Percentiles rank a stretch among this genome's conserved stretches.
Conservation (phyloP, 2,888 invertebrate genomes). For the Stenurella melanura region DNA sequence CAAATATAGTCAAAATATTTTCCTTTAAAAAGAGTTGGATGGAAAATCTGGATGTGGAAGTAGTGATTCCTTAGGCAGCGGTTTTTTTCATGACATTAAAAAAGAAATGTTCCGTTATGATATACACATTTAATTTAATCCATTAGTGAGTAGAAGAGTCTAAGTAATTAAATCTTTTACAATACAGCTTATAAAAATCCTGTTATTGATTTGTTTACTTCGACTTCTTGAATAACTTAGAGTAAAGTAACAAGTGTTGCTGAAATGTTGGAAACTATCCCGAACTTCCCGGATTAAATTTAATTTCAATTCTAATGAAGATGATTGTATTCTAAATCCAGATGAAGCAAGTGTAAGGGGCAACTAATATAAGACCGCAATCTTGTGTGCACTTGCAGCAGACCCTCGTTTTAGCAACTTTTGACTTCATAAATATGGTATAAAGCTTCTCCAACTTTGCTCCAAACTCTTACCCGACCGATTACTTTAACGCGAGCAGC, state of each 20-base stretch:
- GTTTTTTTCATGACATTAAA: no score
- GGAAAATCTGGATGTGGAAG: no score
- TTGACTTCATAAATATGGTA: constrained; percentile 43
- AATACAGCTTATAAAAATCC: not conserved
- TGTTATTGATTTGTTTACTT: constrained; percentile 26
- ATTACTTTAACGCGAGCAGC: constrained; percentile 68
- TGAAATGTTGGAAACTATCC: constrained; percentile 31
- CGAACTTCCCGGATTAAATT: constrained; percentile 39
- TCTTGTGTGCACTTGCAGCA: constrained; percentile 42
- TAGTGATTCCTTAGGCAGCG: no score
- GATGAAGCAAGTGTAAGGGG: constrained; percentile 39
- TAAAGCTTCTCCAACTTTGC: constrained; percentile 44
- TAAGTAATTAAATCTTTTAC: not conserved
- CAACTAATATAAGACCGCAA: constrained; percentile 46
- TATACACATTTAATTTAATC: no score
- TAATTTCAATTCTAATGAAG: constrained; percentile 46
- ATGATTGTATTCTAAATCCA: constrained; percentile 37
- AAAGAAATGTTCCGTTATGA: no score
- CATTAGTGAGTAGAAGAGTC: not conserved
- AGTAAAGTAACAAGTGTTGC: constrained; percentile 39
- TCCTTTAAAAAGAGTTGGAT: no score
- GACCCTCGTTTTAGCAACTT: constrained; percentile 41
- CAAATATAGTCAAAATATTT: no score
- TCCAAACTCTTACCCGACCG: constrained; percentile 63
- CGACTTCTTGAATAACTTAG: not conserved